Evolutionary conservation across 2,113 vertebrate species (phyloP).

Genomic region (Odontesthes bonariensis): DNA sequence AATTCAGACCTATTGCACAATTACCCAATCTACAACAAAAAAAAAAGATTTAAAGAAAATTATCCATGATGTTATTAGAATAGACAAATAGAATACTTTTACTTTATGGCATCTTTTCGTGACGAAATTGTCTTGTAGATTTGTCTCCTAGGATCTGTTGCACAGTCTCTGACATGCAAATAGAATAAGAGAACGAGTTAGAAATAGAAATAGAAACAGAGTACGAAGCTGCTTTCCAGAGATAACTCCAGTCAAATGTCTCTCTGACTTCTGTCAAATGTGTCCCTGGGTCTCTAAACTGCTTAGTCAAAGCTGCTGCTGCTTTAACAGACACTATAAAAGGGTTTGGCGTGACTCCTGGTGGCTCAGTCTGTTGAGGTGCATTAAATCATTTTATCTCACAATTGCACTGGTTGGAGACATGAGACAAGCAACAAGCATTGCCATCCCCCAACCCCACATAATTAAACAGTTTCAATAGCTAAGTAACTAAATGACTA

Average conservation of each 20-base stretch:
- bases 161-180: constrained; percentile 8
- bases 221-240: constrained; percentile 21
- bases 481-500: too few relatives aligned
- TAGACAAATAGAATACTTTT: background rate
- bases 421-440: background rate
- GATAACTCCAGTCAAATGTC: constrained; percentile 41
- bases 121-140: background rate
- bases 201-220: constrained; percentile 15
- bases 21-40: too few relatives aligned
- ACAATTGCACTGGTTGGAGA: constrained; percentile 3
- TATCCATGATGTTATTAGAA: background rate
- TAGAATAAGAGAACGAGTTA: constrained; percentile 1
- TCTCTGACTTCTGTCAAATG: constrained; percentile 29
- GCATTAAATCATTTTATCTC: background rate
- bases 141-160: background rate
- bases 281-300: constrained; percentile 45
- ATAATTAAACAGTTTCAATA: too few relatives aligned
- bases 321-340: constrained; percentile 29
- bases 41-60: too few relatives aligned
- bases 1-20: too few relatives aligned
- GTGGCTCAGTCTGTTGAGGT: constrained; percentile 5
- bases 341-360: background rate
- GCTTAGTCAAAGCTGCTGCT: constrained; percentile 20
- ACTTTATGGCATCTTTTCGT: background rate
- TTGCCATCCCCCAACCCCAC: too few relatives aligned